Percentiles rank a stretch among this genome's conserved stretches.
These are phyloP conservation scores for Ailurus styani DNA, from an alignment of 2,113 vertebrate genomes.

Conservation along the genomic window DNA sequence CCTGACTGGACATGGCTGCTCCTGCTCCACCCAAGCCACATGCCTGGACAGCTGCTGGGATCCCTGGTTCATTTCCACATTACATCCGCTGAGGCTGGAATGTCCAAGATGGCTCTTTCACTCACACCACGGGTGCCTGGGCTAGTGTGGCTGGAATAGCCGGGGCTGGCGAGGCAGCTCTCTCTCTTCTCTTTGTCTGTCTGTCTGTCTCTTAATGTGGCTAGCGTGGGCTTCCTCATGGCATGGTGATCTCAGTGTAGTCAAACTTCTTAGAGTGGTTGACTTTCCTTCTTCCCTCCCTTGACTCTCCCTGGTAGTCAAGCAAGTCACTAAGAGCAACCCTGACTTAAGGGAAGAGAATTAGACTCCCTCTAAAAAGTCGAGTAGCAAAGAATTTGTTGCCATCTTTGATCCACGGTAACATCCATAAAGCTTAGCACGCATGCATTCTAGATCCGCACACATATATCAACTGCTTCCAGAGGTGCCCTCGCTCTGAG, in stretches of 20 bases:
- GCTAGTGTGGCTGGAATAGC: not conserved
- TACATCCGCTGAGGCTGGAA: not conserved
- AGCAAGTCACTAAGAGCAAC: not conserved
- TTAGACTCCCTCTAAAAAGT: not conserved
- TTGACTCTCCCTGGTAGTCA: not conserved
- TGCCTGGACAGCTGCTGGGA: not conserved
- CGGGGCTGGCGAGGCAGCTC: not conserved
- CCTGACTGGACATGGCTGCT: not conserved
- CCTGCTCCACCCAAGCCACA: not conserved
- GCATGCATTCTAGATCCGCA: not conserved
- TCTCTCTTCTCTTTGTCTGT: not conserved
- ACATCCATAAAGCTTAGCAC: not conserved
- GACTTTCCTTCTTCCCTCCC: not conserved
- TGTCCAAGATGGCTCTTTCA: not conserved
- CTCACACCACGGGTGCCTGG: not conserved
- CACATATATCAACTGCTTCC: not conserved
- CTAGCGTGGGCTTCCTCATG: not conserved
- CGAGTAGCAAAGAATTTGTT: not conserved
- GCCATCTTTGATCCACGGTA: not conserved
- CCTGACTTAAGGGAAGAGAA: not conserved
- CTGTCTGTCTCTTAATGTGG: not conserved
- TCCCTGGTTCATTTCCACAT: not conserved
- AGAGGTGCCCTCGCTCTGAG: not conserved
- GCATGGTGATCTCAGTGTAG: not conserved
- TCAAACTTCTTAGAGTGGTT: not conserved